Evolutionary conservation across 2,888 invertebrate genomes (phyloP).

Genomic region (Tenodera sinensis): DNA sequence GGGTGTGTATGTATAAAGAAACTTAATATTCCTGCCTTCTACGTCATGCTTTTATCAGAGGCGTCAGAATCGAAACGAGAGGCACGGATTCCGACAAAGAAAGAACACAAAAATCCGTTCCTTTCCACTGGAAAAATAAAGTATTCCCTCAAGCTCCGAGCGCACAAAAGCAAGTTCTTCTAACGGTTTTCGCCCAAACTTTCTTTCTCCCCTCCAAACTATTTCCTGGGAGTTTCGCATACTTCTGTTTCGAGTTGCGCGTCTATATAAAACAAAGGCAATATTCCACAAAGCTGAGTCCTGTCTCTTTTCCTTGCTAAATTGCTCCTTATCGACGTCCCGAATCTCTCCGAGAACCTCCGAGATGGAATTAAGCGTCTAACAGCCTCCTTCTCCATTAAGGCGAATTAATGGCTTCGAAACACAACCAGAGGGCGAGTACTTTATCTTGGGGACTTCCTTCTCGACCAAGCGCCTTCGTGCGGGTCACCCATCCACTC

Average conservation of each 20-base stretch:
- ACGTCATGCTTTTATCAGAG: not conserved
- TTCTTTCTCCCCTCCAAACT: not conserved
- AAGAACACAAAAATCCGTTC: not conserved
- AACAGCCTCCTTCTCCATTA: slow-evolving; percentile 14
- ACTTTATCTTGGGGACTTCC: slow-evolving; percentile 4
- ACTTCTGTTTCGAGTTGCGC: not conserved
- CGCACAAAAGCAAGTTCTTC: not conserved
- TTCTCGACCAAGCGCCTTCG: not conserved
- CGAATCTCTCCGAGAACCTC: slow-evolving; percentile 1
- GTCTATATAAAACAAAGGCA: not conserved
- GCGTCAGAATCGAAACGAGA: not conserved
- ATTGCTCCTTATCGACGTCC: slow-evolving; percentile 18
- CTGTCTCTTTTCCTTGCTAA: slow-evolving; percentile 1
- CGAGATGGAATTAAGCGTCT: slow-evolving; percentile 19
- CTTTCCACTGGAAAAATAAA: not conserved
- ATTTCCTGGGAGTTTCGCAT: not conserved
- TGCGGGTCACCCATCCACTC: not conserved
- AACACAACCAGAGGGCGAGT: not conserved
- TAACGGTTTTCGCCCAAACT: not conserved
- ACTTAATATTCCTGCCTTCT: not conserved
- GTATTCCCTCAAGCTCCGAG: not conserved
- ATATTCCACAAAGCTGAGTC: slow-evolving; percentile 1
- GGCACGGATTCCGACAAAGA: not conserved
- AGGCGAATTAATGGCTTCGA: slow-evolving; percentile 19
- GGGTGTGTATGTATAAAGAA: not conserved